Evolutionary conservation across 2,797 vertebrate genomes (phyloP), one percentile per base, ranked within the genome.

Genomic region (Cryptoprocta ferox): DNA sequence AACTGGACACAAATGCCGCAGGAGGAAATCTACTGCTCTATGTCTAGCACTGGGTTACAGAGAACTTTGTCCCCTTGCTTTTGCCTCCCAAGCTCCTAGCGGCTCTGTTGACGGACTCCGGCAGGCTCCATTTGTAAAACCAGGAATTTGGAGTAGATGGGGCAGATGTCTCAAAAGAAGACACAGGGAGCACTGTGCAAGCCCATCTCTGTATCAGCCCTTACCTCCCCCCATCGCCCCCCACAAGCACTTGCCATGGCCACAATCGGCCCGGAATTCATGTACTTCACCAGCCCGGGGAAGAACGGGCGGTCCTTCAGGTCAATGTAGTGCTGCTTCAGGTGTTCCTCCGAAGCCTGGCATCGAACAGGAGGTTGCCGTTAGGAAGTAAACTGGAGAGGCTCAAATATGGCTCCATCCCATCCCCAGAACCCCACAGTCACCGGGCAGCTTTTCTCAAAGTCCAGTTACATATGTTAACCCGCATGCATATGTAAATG

Each of bases 191-290:
- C 30, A 63, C 0, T 11, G 32, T 83, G 59, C 65, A 50, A 35
- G 45, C 16, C 50, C 21, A 6, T 11, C 37, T 32, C 76, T 9
- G 65, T 37, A 6, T 30, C 37, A 59, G 66, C 32, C 11, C 35
- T 35, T 30, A 19, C 19, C 32, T 28, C 13, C 5, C 12, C 9
- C 28, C 15, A 5, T 14, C n/a, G 8, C 42, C 13, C 35, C 75
- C 39, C 13, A 18, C 2, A 11, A 37, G 50, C 2, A 66, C 99
- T 99, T 97, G 99, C 99, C 99, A 99, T 99, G 89, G 99, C 99
- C 94, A 99, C 99, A 86, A 99, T 96, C 7, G 99, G 99, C 53
- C 99, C 99, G 0, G 99, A 99, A 98, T 98, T 98, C 99, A 99
- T 99, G 98, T 99, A 99, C 63, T 99, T 98, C 95, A 99, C 99